phyloP scores from a whole-genome alignment of 2,888 invertebrate species.

The Acleris literana region DNA sequence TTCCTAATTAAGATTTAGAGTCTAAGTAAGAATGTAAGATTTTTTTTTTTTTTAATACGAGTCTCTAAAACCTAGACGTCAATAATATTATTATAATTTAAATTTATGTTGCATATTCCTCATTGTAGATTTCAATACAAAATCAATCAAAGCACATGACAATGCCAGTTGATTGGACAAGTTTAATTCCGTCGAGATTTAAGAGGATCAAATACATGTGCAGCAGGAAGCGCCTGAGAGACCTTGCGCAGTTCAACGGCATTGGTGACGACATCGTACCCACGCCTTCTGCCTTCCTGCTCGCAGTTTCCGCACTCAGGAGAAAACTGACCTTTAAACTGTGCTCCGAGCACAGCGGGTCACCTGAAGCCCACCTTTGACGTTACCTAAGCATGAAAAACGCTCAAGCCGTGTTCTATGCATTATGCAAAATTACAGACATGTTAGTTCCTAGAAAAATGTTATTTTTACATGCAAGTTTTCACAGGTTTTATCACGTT shows the following conservation, averaged over 20 bases:
- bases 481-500: no score
- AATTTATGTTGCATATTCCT: no score
- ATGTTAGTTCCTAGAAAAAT: no score
- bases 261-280: constrained; percentile 52
- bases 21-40: no score
- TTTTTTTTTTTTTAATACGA: no score
- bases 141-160: no score
- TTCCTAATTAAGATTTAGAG: no score
- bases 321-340: constrained; percentile 70
- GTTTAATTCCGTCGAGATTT: constrained; percentile 40
- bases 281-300: constrained; percentile 48
- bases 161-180: no score
- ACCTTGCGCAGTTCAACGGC: constrained; percentile 68
- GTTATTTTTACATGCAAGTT: no score
- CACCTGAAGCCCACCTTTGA: constrained; percentile 13
- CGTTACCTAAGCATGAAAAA: constrained; percentile 8
- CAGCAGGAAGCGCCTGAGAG: constrained; percentile 63
- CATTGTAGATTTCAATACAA: no score
- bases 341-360: constrained; percentile 40
- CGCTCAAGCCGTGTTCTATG: neutral
- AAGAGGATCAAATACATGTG: constrained; percentile 48
- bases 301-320: constrained; percentile 44
- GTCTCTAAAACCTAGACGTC: no score
- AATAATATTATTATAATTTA: no score
- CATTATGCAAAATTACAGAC: constrained; percentile 12